Base-by-base conservation (phyloP, 2,888 invertebrate genomes). In the Hyposoter didymator region DNA sequence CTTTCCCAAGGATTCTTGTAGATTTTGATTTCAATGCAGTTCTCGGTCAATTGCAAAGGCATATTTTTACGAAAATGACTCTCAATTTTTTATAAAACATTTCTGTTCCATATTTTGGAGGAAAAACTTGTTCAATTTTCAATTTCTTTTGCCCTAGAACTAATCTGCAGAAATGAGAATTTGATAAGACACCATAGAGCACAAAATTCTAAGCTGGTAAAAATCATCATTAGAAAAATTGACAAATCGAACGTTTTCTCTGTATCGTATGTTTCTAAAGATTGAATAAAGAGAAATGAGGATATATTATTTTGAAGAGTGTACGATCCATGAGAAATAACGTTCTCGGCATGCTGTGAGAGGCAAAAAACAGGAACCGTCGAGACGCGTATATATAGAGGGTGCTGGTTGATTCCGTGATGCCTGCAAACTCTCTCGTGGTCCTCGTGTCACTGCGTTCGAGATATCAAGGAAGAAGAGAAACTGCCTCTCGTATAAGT, bases 361-460 rank as follows among this genome's bases (percentile, higher is more conserved):
- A 67, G 32, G 67, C 67, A 76, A 74, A 84, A 84, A 79, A 84
- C 17, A 39, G 49, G 49, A 75, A 49, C 47, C 75, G 75, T 39
- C 67, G 73, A 72, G 74, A 64, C 66, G 66, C 35, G 55, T 75
- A 45, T 70, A 78, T 66, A 47, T 47, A 62, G 55, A 78, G 78
- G 69, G 59, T 76, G 66, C 49, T 52, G 22, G 45, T 69, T 69
- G 67, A 67, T 67, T 22, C 28, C 45, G 43, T 39, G 52, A 52
- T 78, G 67, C 55, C 55, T 55, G 66, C 78, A 81, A 81, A 55
- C 69, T 81, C 81, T 66, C 66, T 59, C 69, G 55, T 52, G 55
- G 67, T 75, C 62, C 67, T 59, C 59, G 66, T 76, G 32, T 49
- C 45, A 35, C 32, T 59, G 69, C 69, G 66, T 52, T 52, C 78